These are phyloP conservation scores for Digitonthophagus gazella DNA, from an alignment of 2,888 invertebrate species.

Conservation along the genomic window DNA sequence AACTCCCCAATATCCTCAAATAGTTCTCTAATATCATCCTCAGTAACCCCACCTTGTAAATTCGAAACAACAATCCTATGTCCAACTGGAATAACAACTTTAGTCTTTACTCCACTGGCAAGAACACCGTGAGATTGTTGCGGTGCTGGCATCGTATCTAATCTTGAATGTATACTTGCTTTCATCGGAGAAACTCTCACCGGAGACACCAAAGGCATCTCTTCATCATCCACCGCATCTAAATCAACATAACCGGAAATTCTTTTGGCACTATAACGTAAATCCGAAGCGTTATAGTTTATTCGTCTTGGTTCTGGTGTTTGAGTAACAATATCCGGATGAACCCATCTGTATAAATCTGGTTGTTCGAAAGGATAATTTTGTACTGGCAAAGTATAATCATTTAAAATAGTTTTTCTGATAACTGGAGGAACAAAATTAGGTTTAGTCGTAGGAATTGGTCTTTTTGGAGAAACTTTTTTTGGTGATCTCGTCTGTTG, in stretches of 20 bases:
- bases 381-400: conserved; percentile 36
- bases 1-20: conserved; percentile 92
- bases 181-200: conserved; percentile 10
- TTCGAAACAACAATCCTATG: conserved; percentile 90
- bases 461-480: conserved; percentile 29
- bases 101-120: conserved; percentile 49
- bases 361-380: conserved; percentile 27
- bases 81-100: conserved; percentile 58
- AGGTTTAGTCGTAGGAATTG: conserved; percentile 24
- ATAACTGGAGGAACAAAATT: conserved; percentile 31
- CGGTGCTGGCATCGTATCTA: conserved; percentile 50
- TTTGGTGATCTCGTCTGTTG: conserved; percentile 30
- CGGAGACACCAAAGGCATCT: conserved; percentile 39
- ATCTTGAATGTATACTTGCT: conserved; percentile 50
- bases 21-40: conserved; percentile 88
- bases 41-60: conserved; percentile 81
- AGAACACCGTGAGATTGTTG: conserved; percentile 42
- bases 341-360: conserved; percentile 29
- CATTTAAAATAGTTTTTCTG: conserved; percentile 44
- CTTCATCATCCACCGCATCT: conserved; percentile 47
- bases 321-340: conserved; percentile 19
- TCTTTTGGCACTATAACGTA: conserved; percentile 27
- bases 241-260: conserved; percentile 42
- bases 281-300: conserved; percentile 27
- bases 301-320: conserved; percentile 14